These are phyloP conservation scores for Peromyscus aztecus DNA, from an alignment of 2,797 vertebrate species.

Conservation along the genomic window DNA sequence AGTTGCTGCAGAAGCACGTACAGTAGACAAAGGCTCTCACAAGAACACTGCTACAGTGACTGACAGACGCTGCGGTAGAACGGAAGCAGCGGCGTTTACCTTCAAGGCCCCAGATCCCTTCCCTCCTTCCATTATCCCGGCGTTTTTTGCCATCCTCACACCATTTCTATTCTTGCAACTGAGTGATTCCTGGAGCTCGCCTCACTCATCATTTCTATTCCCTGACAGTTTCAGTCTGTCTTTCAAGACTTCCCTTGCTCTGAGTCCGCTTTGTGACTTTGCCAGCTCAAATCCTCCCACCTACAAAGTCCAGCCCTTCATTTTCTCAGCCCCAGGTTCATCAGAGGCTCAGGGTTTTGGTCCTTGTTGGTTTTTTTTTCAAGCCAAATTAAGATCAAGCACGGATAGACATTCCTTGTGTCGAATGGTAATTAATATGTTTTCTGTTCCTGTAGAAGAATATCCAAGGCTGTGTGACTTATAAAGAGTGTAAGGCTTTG, in stretches of 20 bases:
- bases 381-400: background rate
- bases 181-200: constrained; percentile 3
- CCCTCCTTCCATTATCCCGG: background rate
- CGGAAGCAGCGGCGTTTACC: background rate
- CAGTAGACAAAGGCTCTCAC: background rate
- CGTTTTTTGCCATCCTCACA: background rate
- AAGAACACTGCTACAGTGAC: background rate
- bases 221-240: background rate
- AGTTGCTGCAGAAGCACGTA: background rate
- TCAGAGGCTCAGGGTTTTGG: background rate
- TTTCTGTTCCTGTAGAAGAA: background rate
- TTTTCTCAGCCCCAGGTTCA: constrained; percentile 15
- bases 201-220: background rate
- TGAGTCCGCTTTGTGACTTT: background rate
- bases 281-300: background rate
- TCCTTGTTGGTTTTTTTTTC: background rate
- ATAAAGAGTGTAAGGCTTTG: background rate
- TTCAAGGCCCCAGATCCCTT: background rate
- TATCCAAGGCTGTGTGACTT: background rate
- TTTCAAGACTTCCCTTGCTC: background rate
- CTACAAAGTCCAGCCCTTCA: background rate
- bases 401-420: background rate
- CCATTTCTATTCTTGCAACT: constrained; percentile 23
- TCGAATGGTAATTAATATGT: constrained; percentile 19
- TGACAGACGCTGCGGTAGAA: background rate